Percentiles rank a stretch among this genome's conserved stretches.
Conservation (phyloP, 2,797 vertebrate genomes). For the Rhinatrema bivittatum region DNA sequence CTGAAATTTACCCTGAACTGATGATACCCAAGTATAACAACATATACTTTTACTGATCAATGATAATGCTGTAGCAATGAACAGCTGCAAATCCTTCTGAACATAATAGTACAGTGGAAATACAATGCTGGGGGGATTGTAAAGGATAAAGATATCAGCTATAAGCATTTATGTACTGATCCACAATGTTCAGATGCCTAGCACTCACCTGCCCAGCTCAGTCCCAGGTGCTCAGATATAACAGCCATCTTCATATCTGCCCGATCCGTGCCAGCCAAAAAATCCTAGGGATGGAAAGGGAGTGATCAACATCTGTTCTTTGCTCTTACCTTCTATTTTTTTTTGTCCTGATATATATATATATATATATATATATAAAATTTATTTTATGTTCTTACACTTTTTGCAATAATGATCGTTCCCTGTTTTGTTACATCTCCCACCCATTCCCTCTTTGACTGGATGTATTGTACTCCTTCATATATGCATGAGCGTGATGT, state of each 20-base stretch:
- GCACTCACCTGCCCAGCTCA: slow-evolving; percentile 92
- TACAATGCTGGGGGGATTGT: not conserved
- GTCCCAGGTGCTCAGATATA: slow-evolving; percentile 87
- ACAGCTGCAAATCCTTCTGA: too few species aligned
- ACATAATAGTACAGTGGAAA: not conserved
- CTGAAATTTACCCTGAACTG: too few species aligned
- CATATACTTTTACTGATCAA: too few species aligned
- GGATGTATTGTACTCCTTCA: too few species aligned
- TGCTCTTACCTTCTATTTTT: not conserved
- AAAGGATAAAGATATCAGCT: not conserved
- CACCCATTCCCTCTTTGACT: not conserved
- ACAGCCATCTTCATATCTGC: slow-evolving; percentile 89
- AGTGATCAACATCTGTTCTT: not conserved
- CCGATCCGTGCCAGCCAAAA: slow-evolving; percentile 73
- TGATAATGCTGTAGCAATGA: not conserved
- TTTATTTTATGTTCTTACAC: not conserved
- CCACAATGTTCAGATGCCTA: too few species aligned
- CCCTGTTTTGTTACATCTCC: too few species aligned
- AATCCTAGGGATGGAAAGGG: slow-evolving; percentile 56
- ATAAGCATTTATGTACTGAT: not conserved
- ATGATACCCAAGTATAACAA: too few species aligned
- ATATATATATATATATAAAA: too few species aligned
- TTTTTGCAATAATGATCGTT: not conserved
- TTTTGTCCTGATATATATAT: too few species aligned
- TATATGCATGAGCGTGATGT: too few species aligned